A percentile compares a stretch with the other conserved stretches of the same genome.
These are phyloP conservation scores for Larimichthys polyactis DNA, from an alignment of 2,113 vertebrate genomes.

Conservation along the genomic window DNA sequence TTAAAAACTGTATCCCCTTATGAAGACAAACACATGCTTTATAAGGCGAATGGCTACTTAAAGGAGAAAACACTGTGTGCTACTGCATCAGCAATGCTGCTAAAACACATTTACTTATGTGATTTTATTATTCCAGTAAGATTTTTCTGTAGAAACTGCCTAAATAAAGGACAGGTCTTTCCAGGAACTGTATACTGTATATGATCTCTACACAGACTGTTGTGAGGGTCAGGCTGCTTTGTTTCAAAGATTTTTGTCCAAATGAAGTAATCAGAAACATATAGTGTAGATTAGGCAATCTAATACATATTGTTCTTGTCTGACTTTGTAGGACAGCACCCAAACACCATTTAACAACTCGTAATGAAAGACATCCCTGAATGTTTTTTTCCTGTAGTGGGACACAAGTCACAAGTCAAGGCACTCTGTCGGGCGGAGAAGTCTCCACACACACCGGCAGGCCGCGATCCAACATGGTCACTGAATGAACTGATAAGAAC, in stretches of 20 bases:
- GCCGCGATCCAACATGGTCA: constrained; percentile 28
- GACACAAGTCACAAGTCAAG: constrained; percentile 71
- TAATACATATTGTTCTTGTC: constrained; percentile 1
- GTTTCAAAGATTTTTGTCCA: neutral
- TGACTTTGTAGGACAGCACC: constrained; percentile 24
- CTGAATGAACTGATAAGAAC: constrained; percentile 14
- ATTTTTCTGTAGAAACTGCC: neutral
- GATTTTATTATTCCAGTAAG: neutral
- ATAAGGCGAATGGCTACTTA: neutral
- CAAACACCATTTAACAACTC: constrained; percentile 22
- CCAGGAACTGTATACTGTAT: neutral
- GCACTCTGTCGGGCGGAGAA: constrained; percentile 71
- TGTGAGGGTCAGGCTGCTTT: neutral
- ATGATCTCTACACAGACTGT: neutral
- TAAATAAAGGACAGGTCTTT: neutral
- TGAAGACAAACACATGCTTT: neutral
- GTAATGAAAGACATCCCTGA: constrained; percentile 66
- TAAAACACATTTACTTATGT: neutral
- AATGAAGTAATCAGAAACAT: neutral
- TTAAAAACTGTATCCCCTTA: neutral
- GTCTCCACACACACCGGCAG: constrained; percentile 32
- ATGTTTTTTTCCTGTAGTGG: constrained; percentile 24
- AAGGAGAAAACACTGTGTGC: neutral
- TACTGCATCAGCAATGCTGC: neutral
- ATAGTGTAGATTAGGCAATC: neutral